Evolutionary conservation across 2,797 vertebrate genomes (phyloP).

Genomic region (Acipenser ruthenus): DNA sequence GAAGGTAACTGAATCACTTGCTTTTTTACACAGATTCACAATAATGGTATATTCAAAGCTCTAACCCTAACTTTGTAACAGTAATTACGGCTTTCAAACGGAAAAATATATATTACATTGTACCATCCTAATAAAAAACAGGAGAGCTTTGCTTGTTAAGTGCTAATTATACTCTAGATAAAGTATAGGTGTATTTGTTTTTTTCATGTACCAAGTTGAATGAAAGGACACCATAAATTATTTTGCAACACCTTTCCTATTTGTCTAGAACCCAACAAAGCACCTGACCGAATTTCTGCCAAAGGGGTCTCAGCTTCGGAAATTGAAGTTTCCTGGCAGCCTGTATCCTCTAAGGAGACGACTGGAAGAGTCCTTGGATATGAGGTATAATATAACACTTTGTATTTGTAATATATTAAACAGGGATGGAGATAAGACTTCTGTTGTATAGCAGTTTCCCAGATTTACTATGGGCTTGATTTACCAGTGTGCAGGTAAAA

Average conservation of each 20-base stretch:
- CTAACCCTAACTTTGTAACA: too few species aligned
- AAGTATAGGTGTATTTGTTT: slow-evolving; percentile 16
- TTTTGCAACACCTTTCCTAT: slow-evolving; percentile 8
- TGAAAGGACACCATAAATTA: slow-evolving; percentile 9
- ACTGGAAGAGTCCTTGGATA: slow-evolving; percentile 85
- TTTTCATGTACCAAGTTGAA: slow-evolving; percentile 24
- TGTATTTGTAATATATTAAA: slow-evolving; percentile 1
- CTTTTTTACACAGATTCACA: not conserved
- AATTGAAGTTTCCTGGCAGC: slow-evolving; percentile 79
- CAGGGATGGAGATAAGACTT: too few species aligned
- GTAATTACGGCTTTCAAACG: too few species aligned
- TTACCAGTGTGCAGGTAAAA: too few species aligned
- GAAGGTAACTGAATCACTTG: slow-evolving; percentile 63
- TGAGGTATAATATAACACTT: slow-evolving; percentile 64
- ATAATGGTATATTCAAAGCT: not conserved
- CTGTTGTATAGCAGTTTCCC: too few species aligned
- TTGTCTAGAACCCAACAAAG: slow-evolving; percentile 70
- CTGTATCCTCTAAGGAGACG: slow-evolving; percentile 59
- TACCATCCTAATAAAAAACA: too few species aligned
- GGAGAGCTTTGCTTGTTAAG: too few species aligned
- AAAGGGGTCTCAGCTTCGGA: slow-evolving; percentile 75
- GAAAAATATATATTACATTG: too few species aligned
- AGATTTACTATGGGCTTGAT: too few species aligned
- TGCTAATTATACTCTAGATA: too few species aligned
- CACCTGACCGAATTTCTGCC: slow-evolving; percentile 66